A percentile compares a stretch with the other conserved stretches of the same genome.
Evolutionary conservation across 2,113 vertebrate species (phyloP).

Genomic region (Anas platyrhynchos): DNA sequence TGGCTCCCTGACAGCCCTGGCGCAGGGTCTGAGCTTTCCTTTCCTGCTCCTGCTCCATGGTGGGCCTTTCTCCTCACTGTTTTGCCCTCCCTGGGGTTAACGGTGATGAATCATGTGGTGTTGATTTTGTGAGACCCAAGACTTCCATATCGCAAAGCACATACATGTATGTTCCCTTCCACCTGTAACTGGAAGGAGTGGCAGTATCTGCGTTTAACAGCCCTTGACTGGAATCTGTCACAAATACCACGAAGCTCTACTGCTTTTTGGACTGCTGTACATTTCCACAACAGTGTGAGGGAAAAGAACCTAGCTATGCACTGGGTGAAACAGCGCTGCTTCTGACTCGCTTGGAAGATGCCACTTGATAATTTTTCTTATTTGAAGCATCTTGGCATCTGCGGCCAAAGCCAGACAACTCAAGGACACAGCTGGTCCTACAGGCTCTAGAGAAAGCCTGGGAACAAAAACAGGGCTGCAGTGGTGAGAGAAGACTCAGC

Average conservation of each 20-base stretch:
- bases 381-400: conserved; percentile 42
- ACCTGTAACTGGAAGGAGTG: not conserved
- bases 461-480: conserved; percentile 44
- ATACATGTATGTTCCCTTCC: not conserved
- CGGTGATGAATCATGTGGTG: not conserved
- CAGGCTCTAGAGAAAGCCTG: conserved; percentile 45
- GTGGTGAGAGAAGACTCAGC: conserved; percentile 17
- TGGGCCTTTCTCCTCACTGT: not conserved
- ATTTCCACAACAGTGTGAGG: not conserved
- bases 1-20: not conserved
- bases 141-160: not conserved
- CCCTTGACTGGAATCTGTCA: not conserved
- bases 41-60: not conserved
- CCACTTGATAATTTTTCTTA: conserved; percentile 43
- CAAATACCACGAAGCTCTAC: not conserved
- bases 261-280: conserved; percentile 12
- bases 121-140: not conserved
- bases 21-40: not conserved
- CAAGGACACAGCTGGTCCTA: conserved; percentile 63
- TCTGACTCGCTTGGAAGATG: not conserved
- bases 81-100: not conserved
- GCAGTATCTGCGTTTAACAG: not conserved
- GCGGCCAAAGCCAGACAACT: conserved; percentile 33
- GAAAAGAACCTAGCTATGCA: not conserved
- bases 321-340: conserved; percentile 19